Conservation (phyloP, 2,888 invertebrate species). For the Silvanus unidentatus region DNA sequence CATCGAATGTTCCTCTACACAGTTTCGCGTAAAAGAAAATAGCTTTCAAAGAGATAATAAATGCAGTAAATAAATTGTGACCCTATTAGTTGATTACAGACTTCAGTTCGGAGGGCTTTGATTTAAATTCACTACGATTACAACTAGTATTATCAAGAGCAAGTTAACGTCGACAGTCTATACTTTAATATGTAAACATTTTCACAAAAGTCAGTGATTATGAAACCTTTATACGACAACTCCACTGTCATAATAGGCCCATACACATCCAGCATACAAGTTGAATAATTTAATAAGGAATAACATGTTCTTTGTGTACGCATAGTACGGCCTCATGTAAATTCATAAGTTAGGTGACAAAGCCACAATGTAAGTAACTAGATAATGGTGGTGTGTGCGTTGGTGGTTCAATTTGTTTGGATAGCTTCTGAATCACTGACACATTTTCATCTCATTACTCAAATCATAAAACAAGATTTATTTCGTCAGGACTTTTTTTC, state of each 20-base stretch:
- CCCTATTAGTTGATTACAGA: constrained; percentile 33
- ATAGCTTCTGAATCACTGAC: no score
- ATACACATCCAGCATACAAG: no score
- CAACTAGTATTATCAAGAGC: no score
- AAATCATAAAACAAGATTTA: no score
- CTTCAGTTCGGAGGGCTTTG: constrained; percentile 17
- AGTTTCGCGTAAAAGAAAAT: constrained; percentile 11
- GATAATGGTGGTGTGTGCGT: background rate
- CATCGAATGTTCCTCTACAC: constrained; percentile 3
- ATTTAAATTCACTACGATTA: constrained; percentile 17
- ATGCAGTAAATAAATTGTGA: constrained; percentile 29
- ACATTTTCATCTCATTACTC: no score
- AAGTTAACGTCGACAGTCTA: no score
- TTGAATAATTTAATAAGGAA: constrained; percentile 32
- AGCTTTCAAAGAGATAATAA: constrained; percentile 19
- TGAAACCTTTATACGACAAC: no score
- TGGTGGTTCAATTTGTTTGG: background rate
- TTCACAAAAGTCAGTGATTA: no score
- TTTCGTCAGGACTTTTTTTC: no score
- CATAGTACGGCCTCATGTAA: constrained; percentile 34
- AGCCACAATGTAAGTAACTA: constrained; percentile 19
- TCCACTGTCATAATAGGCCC: no score
- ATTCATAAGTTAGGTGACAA: constrained; percentile 36
- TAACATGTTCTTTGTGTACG: constrained; percentile 25
- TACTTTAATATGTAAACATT: no score